Percentiles rank a stretch among this genome's conserved stretches.
Conservation (phyloP, 2,888 invertebrate species). For the Conomelus anceps region DNA sequence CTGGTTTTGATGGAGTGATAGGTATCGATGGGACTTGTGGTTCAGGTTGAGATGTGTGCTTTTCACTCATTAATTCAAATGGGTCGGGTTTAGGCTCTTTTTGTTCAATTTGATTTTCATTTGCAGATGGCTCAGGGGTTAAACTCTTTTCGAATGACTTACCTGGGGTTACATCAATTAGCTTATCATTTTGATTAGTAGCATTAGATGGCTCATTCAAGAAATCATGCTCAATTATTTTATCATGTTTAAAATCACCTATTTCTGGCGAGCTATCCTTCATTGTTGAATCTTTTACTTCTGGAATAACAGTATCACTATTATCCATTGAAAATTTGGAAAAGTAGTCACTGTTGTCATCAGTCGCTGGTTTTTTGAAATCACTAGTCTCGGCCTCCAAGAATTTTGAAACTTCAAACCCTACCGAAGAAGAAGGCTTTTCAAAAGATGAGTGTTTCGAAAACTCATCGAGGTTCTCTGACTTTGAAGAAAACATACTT, state of each 20-base stretch:
- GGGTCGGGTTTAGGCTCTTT: neutral
- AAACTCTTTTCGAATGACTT: neutral
- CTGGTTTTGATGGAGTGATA: neutral
- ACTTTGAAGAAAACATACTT: neutral
- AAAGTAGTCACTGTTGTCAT: neutral
- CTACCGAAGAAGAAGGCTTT: constrained; percentile 12
- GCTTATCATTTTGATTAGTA: neutral
- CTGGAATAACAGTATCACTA: neutral
- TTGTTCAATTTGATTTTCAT: neutral
- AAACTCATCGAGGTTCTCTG: neutral
- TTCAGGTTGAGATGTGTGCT: neutral
- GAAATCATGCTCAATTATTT: neutral
- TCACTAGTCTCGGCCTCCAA: constrained; percentile 10
- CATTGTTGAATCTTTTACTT: neutral
- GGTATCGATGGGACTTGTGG: neutral
- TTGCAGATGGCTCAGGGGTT: neutral
- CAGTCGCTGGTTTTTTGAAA: neutral
- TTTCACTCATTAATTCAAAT: neutral
- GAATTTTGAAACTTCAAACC: neutral
- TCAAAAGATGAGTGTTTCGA: neutral
- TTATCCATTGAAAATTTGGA: neutral
- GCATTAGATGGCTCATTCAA: neutral
- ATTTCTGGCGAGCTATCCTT: neutral
- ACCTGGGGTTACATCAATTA: neutral
- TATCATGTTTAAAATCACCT: neutral